phyloP scores from a whole-genome alignment of 1,140 invertebrate species.

The Schlechtendalia chinensis region DNA sequence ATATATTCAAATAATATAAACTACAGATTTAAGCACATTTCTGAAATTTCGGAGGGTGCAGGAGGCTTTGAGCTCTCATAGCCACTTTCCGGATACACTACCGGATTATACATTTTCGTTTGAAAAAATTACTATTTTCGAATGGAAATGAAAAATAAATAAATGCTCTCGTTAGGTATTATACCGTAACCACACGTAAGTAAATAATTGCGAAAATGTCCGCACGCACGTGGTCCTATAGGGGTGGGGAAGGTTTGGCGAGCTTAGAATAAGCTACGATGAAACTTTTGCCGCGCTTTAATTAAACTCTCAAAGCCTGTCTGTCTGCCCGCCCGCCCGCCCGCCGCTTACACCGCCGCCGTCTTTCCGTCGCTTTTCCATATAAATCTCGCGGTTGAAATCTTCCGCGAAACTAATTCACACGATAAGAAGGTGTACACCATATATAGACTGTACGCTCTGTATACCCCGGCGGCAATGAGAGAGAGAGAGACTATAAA shows the following conservation, averaged over 20 bases:
- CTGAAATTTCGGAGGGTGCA: no score
- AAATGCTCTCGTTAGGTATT: neutral
- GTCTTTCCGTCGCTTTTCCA: neutral
- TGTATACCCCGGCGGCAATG: no score
- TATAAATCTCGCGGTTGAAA: slow-evolving; percentile 37
- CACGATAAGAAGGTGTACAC: slow-evolving; percentile 23
- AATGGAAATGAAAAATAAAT: slow-evolving; percentile 5
- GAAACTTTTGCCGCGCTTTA: slow-evolving; percentile 44
- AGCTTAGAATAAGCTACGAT: slow-evolving; percentile 37
- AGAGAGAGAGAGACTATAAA: neutral
- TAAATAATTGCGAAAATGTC: slow-evolving; percentile 33
- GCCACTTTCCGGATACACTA: no score
- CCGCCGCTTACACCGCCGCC: neutral
- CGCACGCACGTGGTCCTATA: no score
- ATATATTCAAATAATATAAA: no score
- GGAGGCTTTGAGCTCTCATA: no score
- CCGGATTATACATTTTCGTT: no score
- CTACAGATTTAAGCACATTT: no score
- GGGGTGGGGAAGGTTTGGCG: no score
- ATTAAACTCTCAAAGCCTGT: slow-evolving; percentile 33
- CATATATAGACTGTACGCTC: no score
- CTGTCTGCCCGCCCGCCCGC: slow-evolving; percentile 15
- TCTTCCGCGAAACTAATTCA: slow-evolving; percentile 30
- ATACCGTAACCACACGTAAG: slow-evolving; percentile 29
- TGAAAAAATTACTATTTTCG: neutral